Evolutionary conservation across 2,888 invertebrate genomes (phyloP).

Genomic region (Drosophila neutralis): DNA sequence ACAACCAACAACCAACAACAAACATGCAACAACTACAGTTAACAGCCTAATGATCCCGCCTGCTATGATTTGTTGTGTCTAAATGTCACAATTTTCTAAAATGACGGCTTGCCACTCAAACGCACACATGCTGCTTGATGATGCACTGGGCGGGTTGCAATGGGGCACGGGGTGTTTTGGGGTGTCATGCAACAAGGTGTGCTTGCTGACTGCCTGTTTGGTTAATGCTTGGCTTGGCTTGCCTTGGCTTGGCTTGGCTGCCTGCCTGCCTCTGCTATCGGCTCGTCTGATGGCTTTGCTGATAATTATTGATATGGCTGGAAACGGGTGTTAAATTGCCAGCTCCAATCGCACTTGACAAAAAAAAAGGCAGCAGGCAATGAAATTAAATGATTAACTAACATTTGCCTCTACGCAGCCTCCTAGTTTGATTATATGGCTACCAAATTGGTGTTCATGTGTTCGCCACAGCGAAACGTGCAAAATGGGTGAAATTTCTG

Average conservation of each 20-base stretch:
- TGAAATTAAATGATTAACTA: slow-evolving; percentile 79
- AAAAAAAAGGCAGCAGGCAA: slow-evolving; percentile 62
- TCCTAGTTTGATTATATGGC: slow-evolving; percentile 29
- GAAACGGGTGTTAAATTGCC: slow-evolving; percentile 53
- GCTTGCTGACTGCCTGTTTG: slow-evolving; percentile 17
- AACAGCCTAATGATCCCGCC: slow-evolving; percentile 66
- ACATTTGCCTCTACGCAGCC: slow-evolving; percentile 46
- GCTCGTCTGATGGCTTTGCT: slow-evolving; percentile 62
- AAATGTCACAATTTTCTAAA: slow-evolving; percentile 76
- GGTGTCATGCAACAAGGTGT: slow-evolving; percentile 43
- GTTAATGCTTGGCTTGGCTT: background rate
- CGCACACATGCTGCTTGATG: slow-evolving; percentile 7
- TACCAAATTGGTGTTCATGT: slow-evolving; percentile 26
- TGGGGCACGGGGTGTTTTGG: background rate
- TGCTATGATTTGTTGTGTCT: slow-evolving; percentile 77
- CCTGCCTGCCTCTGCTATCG: slow-evolving; percentile 43
- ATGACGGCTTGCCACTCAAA: slow-evolving; percentile 46
- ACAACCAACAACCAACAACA: slow-evolving; percentile 3
- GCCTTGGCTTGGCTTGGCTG: background rate
- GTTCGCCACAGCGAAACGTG: slow-evolving; percentile 56
- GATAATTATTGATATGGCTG: slow-evolving; percentile 64
- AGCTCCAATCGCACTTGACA: slow-evolving; percentile 64
- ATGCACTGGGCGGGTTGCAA: background rate
- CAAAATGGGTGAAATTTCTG: slow-evolving; percentile 76
- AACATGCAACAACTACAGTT: slow-evolving; percentile 19